phyloP scores from a whole-genome alignment of 2,113 vertebrate species.

The Talpa occidentalis region DNA sequence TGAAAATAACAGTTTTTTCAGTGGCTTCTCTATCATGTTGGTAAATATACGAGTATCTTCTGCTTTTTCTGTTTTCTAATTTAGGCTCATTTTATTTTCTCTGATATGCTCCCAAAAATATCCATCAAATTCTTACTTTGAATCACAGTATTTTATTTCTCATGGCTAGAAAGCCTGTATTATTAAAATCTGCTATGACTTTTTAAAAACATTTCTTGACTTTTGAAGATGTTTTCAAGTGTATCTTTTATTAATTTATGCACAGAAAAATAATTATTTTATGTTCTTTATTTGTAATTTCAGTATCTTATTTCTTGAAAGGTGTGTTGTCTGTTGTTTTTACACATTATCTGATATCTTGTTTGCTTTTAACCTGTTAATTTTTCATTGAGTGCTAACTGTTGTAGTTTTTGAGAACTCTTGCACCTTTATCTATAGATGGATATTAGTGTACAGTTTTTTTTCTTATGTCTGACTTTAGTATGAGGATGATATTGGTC shows the following conservation, averaged over 20 bases:
- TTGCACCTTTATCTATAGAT: background rate
- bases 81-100: background rate
- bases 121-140: background rate
- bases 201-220: background rate
- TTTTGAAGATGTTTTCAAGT: background rate
- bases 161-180: background rate
- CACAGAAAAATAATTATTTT: background rate
- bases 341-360: background rate
- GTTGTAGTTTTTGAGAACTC: background rate
- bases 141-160: constrained; percentile 30
- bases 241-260: background rate
- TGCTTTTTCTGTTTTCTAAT: background rate
- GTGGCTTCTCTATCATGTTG: background rate
- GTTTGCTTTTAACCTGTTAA: background rate
- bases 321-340: background rate
- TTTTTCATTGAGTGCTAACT: background rate
- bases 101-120: background rate
- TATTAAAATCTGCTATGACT: background rate
- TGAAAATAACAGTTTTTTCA: constrained; percentile 10
- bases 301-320: background rate
- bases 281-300: background rate
- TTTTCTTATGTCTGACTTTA: background rate
- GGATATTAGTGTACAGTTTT: background rate
- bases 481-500: background rate
- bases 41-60: background rate